These are phyloP conservation scores for Drosophila quadrilineata DNA, from an alignment of 1,140 invertebrate species.

Conservation along the genomic window DNA sequence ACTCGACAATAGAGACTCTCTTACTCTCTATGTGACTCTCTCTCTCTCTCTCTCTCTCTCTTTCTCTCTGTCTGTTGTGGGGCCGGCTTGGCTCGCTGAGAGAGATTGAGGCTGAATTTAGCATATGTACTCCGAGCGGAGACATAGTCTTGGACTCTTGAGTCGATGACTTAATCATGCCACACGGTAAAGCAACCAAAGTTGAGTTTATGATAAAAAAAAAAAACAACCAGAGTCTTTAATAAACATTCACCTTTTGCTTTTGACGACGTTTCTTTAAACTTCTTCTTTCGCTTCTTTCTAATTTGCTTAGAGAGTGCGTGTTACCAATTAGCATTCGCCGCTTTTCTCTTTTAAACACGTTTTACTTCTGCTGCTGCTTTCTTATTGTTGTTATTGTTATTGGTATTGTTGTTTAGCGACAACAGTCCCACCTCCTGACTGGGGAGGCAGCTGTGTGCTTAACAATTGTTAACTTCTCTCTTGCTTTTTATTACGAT, in stretches of 20 bases:
- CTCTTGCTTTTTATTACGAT: background rate
- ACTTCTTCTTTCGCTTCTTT: background rate
- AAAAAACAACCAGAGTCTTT: slow-evolving; percentile 16
- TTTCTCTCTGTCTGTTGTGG: too few species aligned
- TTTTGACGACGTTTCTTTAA: slow-evolving; percentile 58
- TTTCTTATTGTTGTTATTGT: too few species aligned
- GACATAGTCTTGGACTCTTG: slow-evolving; percentile 13
- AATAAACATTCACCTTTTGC: slow-evolving; percentile 67
- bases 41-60: too few species aligned
- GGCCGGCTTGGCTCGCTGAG: too few species aligned
- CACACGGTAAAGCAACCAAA: slow-evolving; percentile 21
- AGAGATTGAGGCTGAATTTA: slow-evolving; percentile 50
- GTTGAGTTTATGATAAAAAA: background rate
- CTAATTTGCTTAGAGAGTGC: slow-evolving; percentile 28
- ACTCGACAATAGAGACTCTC: too few species aligned
- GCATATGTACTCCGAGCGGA: slow-evolving; percentile 43
- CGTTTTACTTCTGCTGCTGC: slow-evolving; percentile 18
- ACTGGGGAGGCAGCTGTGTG: slow-evolving; percentile 63
- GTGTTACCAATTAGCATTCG: slow-evolving; percentile 64
- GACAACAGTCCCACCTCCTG: slow-evolving; percentile 69
- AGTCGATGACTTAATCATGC: slow-evolving; percentile 68
- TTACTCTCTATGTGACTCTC: too few species aligned
- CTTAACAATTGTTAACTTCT: slow-evolving; percentile 39
- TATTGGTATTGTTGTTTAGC: slow-evolving; percentile 28
- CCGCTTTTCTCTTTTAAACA: slow-evolving; percentile 18